Conservation (phyloP, 2,797 vertebrate genomes). For the Odontamblyopus rebecca region DNA sequence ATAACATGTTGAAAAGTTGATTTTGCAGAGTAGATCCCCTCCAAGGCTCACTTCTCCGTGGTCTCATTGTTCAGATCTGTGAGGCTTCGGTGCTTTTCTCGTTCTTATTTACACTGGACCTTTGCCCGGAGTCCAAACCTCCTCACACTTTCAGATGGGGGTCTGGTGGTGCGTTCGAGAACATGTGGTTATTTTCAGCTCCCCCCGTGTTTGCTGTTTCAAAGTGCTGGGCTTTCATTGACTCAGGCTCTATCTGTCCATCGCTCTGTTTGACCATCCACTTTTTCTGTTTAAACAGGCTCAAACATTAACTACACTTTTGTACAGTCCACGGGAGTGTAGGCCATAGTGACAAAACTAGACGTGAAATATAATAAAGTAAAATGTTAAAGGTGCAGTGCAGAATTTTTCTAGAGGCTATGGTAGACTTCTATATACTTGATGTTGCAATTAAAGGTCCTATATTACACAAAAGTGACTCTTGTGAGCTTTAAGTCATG, state of each 20-base stretch:
- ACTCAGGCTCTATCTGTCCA: constrained; percentile 27
- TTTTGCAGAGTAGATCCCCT: no score
- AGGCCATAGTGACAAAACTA: constrained; percentile 1
- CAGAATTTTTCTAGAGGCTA: no score
- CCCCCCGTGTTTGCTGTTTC: constrained; percentile 44
- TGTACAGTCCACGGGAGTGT: constrained; percentile 39
- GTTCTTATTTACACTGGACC: constrained; percentile 1
- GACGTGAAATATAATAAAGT: no score
- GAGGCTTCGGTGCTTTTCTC: neutral
- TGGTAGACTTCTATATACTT: no score
- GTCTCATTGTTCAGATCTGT: neutral
- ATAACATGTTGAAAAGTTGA: no score
- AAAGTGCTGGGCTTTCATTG: constrained; percentile 45
- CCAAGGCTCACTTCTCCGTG: neutral
- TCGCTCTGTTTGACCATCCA: constrained; percentile 58
- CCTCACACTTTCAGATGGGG: constrained; percentile 4
- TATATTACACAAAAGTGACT: no score
- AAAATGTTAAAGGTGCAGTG: no score
- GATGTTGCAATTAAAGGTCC: no score
- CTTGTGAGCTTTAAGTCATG: no score
- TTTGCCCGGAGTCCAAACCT: constrained; percentile 9
- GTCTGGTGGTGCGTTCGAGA: constrained; percentile 10
- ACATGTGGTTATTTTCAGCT: constrained; percentile 39
- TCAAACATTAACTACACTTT: constrained; percentile 71
- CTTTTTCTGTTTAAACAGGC: constrained; percentile 61